Conservation (phyloP, 2,797 vertebrate genomes). For the Typhlichthys eigenmanni region DNA sequence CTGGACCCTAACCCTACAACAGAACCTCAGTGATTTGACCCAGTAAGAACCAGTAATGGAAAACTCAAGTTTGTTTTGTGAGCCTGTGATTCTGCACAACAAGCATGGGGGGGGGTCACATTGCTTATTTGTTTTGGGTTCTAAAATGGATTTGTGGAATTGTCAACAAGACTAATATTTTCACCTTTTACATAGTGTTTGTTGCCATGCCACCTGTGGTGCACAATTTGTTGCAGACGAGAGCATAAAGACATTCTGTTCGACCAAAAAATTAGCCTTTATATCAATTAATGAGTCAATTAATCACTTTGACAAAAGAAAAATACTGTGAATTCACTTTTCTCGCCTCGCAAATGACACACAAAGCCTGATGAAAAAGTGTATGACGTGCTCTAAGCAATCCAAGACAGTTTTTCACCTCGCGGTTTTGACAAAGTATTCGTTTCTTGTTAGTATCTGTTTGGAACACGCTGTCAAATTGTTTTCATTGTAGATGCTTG, state of each 20-base stretch:
- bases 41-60: constrained; percentile 51
- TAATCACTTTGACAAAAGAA: constrained; percentile 57
- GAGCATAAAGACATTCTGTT: constrained; percentile 8
- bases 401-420: constrained; percentile 1
- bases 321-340: constrained; percentile 29
- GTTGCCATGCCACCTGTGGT: constrained; percentile 57
- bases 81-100: constrained; percentile 62
- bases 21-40: constrained; percentile 45
- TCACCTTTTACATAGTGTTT: constrained; percentile 61
- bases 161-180: constrained; percentile 61
- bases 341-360: constrained; percentile 47
- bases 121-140: constrained; percentile 66
- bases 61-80: constrained; percentile 67
- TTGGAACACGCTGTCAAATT: constrained; percentile 47
- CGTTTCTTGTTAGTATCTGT: constrained; percentile 47
- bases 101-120: constrained; percentile 51
- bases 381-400: constrained; percentile 5
- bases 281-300: constrained; percentile 35
- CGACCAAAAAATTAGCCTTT: constrained; percentile 3
- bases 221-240: constrained; percentile 26
- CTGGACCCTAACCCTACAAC: constrained; percentile 26
- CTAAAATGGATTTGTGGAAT: constrained; percentile 58
- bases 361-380: constrained; percentile 37
- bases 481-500: constrained; percentile 63
- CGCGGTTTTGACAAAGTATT: constrained; percentile 17